phyloP scores from a whole-genome alignment of 2,797 vertebrate species.

The Megalops cyprinoides region DNA sequence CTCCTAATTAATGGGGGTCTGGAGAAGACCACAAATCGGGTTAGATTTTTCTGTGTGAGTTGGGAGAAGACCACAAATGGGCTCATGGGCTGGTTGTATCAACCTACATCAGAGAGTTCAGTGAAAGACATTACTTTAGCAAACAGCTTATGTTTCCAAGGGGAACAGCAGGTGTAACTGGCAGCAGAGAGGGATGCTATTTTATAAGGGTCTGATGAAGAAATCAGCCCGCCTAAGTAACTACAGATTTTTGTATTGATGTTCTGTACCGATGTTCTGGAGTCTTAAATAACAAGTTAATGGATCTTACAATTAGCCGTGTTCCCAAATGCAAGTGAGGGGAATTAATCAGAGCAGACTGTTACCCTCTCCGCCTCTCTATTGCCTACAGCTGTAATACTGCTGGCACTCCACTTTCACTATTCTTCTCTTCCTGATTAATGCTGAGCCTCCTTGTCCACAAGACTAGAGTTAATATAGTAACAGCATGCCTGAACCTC shows the following conservation, averaged over 20 bases:
- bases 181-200: neutral
- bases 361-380: conserved; percentile 36
- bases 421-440: conserved; percentile 63
- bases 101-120: neutral
- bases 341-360: conserved; percentile 76
- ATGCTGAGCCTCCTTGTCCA: conserved; percentile 74
- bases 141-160: neutral
- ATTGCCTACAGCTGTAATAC: neutral
- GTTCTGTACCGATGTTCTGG: conserved; percentile 59
- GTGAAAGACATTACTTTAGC: neutral
- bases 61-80: neutral
- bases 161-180: neutral
- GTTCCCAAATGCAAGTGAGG: conserved; percentile 66
- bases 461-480: conserved; percentile 76
- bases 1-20: neutral
- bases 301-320: conserved; percentile 71
- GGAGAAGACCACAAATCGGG: neutral
- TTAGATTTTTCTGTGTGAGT: no score
- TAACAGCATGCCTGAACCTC: conserved; percentile 23
- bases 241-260: conserved; percentile 62
- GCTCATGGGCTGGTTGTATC: neutral
- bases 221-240: conserved; percentile 60
- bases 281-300: conserved; percentile 67
- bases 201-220: conserved; percentile 7
- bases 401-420: no score